A percentile compares a stretch with the other conserved stretches of the same genome.
These are phyloP conservation scores for Sipha maydis DNA, from an alignment of 2,888 invertebrate species.

Conservation along the genomic window DNA sequence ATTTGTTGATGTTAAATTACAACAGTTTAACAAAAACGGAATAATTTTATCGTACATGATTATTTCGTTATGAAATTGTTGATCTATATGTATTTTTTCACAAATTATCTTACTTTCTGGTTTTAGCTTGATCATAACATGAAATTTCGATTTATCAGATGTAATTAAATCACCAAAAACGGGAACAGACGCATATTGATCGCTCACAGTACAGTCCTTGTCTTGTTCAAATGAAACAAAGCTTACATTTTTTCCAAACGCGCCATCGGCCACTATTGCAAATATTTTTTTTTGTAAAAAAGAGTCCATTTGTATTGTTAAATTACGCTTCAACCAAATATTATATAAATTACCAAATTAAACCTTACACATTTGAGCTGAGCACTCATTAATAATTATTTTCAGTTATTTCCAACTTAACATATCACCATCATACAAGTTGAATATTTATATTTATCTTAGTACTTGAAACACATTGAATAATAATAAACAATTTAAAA, in stretches of 20 bases:
- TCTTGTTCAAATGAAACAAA: conserved; percentile 4
- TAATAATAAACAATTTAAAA: too few relatives aligned
- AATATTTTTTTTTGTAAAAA: not conserved
- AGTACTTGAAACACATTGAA: too few relatives aligned
- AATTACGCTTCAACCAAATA: not conserved
- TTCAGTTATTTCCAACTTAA: not conserved
- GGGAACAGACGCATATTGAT: not conserved
- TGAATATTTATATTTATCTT: too few relatives aligned
- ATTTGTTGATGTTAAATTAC: not conserved
- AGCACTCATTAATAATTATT: not conserved
- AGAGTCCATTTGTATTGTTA: not conserved
- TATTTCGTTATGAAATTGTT: conserved; percentile 64
- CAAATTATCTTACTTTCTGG: not conserved
- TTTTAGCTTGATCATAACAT: conserved; percentile 30
- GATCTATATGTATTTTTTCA: conserved; percentile 39
- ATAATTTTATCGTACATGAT: conserved; percentile 63
- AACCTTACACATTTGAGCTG: not conserved
- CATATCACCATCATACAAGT: too few relatives aligned
- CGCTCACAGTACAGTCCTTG: not conserved
- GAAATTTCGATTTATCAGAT: not conserved
- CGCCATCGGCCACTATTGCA: not conserved
- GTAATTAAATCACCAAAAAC: not conserved
- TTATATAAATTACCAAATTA: not conserved
- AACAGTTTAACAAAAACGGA: conserved; percentile 57
- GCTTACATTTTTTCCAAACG: not conserved